A percentile compares a stretch with the other conserved stretches of the same genome.
Conservation (phyloP, 2,797 vertebrate species). For the Eidolon dupreanum region DNA sequence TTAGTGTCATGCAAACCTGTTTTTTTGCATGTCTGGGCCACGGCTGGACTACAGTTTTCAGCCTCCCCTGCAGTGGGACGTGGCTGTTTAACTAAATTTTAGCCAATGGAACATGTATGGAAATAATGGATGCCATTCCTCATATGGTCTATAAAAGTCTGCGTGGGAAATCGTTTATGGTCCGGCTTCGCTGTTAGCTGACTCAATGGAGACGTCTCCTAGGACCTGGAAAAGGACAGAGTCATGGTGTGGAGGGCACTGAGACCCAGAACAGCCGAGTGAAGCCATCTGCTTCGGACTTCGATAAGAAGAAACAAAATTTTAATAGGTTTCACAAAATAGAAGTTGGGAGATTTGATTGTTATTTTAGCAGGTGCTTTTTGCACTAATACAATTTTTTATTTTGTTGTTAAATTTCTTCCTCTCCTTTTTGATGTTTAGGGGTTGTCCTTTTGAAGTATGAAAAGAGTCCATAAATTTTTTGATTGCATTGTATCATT, state of each 20-base stretch:
- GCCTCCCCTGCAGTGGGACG: background rate
- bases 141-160: accelerated
- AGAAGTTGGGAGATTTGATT: background rate
- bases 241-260: no score
- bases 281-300: background rate
- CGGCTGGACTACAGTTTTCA: background rate
- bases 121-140: background rate
- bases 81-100: background rate
- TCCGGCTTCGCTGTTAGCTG: background rate
- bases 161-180: accelerated
- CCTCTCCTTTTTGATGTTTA: background rate
- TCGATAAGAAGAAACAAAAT: background rate
- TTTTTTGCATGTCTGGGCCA: background rate
- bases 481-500: background rate
- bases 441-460: background rate
- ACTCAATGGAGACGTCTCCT: background rate
- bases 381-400: background rate
- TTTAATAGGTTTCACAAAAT: background rate
- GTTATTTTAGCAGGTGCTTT: background rate
- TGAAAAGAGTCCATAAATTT: background rate
- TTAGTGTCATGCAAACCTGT: background rate
- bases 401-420: background rate
- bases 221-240: background rate
- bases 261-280: background rate
- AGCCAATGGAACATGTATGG: background rate